Conservation (phyloP, 2,797 vertebrate genomes). For the Numenius phaeopus region DNA sequence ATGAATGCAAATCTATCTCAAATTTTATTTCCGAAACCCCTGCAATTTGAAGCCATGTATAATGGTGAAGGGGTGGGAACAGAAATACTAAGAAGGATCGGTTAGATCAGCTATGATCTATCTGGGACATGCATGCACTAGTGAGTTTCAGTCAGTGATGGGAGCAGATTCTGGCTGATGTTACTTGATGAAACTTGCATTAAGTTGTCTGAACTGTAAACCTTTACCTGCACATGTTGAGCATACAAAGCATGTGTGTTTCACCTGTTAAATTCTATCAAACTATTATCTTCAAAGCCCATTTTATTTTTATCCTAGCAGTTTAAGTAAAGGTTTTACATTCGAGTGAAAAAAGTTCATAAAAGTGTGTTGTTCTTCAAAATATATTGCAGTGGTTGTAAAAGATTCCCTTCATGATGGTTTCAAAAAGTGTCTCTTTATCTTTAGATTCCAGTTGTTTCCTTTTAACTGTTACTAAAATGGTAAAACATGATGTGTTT, state of each 20-base stretch:
- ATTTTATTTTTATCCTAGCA: background rate
- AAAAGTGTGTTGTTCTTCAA: background rate
- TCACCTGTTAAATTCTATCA: background rate
- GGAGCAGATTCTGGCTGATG: background rate
- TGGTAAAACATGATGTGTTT: background rate
- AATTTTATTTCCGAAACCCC: background rate
- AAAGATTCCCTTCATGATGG: background rate
- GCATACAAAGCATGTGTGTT: background rate
- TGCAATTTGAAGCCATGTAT: background rate
- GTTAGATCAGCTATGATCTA: background rate
- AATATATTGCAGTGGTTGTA: background rate
- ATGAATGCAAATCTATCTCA: background rate
- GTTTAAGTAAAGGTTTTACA: background rate
- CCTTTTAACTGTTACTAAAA: conserved; percentile 15
- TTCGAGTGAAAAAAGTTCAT: background rate
- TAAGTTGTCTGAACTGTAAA: background rate
- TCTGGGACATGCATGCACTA: background rate
- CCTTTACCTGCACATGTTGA: background rate
- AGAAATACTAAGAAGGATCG: background rate
- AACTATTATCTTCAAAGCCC: background rate
- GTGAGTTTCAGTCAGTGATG: background rate
- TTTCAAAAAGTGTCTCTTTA: background rate
- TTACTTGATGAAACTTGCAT: conserved; percentile 9
- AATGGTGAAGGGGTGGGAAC: background rate
- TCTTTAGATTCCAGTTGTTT: conserved; percentile 17